Evolutionary conservation across 2,888 invertebrate species (phyloP).

Genomic region (Acrocyrtus sp.): DNA sequence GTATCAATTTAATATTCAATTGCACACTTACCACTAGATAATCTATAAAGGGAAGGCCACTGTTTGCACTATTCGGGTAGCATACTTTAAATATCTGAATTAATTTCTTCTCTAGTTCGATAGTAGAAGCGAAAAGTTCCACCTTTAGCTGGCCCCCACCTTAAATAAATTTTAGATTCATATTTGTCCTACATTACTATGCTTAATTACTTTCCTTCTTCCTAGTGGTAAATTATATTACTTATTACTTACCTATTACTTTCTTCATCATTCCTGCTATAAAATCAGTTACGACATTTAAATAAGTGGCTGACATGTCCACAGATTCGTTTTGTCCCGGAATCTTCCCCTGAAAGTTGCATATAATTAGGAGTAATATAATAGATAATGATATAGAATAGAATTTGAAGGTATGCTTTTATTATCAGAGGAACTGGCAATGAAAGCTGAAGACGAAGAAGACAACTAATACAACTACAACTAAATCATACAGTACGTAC

Average conservation of each 20-base stretch:
- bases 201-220: background rate
- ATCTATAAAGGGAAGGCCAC: conserved; percentile 53
- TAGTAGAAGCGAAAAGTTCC: conserved; percentile 31
- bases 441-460: too few species aligned
- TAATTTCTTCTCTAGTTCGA: conserved; percentile 42
- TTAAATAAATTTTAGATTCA: too few species aligned
- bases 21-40: conserved; percentile 46
- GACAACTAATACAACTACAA: too few species aligned
- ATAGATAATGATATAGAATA: too few species aligned
- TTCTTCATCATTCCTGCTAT: conserved; percentile 42
- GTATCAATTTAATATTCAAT: too few species aligned
- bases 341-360: conserved; percentile 41
- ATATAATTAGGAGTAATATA: too few species aligned
- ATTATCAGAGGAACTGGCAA: background rate
- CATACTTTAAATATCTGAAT: conserved; percentile 50
- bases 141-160: conserved; percentile 28
- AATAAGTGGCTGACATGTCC: conserved; percentile 46
- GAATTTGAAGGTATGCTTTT: too few species aligned
- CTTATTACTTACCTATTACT: conserved; percentile 23
- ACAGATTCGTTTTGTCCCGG: conserved; percentile 36
- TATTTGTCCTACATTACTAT: too few species aligned
- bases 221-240: background rate
- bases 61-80: conserved; percentile 48
- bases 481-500: too few species aligned
- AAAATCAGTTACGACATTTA: conserved; percentile 55